Conservation (phyloP, 92 coral and sea anemone genomes). For the Epizoanthus stellaris region DNA sequence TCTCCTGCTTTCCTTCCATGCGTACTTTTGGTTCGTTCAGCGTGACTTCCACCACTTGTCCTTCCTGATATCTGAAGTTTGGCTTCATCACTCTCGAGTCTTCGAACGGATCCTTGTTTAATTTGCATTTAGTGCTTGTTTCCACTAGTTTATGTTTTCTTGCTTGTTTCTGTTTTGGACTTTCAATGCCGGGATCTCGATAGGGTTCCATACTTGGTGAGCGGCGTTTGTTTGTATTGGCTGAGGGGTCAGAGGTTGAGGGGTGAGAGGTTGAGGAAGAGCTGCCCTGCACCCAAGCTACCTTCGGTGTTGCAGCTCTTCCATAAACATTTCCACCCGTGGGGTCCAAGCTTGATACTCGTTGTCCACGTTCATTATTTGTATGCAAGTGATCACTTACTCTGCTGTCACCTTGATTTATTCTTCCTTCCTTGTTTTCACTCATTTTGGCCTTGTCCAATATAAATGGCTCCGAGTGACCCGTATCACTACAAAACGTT, state of each 20-base stretch:
- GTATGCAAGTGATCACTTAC: neutral
- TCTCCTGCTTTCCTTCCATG: neutral
- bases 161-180: conserved; percentile 52
- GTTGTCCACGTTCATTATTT: neutral
- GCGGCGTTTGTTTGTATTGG: conserved; percentile 56
- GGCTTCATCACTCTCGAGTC: neutral
- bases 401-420: neutral
- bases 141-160: neutral
- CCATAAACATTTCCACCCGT: neutral
- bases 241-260: conserved; percentile 18
- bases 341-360: neutral
- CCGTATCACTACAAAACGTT: neutral
- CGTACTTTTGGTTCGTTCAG: neutral
- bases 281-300: neutral
- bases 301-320: neutral
- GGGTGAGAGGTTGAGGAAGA: neutral
- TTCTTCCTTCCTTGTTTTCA: neutral
- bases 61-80: neutral
- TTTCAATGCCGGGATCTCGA: conserved; percentile 54
- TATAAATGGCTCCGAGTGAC: neutral
- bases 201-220: conserved; percentile 48
- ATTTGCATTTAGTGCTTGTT: neutral
- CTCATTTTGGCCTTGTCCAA: neutral
- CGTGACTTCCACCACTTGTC: neutral
- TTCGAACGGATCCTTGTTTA: neutral